Base-by-base conservation (phyloP, 2,113 vertebrate genomes). In the Ceratotherium simum region DNA sequence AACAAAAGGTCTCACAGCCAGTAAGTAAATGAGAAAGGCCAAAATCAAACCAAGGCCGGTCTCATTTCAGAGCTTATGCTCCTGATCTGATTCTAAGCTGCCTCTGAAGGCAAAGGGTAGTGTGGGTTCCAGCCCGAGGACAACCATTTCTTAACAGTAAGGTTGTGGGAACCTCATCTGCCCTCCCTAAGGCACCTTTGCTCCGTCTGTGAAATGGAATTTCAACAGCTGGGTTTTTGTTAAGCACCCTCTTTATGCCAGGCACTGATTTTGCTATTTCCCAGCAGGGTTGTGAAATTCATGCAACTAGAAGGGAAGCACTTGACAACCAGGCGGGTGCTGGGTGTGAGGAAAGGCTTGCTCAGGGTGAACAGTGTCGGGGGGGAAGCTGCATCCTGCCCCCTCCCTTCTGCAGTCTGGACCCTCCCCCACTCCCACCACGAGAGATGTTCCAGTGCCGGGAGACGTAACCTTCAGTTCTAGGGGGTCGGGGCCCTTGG, bases 351-450 rank as follows among this genome's bases (percentile, higher is more conserved):
- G 69, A 48, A 6, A 20, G 56, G 29, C 76, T 46, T 16, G 39
- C 56, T 64, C 13, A 3, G 48, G 48, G 1, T 56, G 48, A 18
- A 60, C 25, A 39, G 42, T 20, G 60, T 42, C 0, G 31, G 29
- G 21, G 42, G 27, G 62, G 54, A 46, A 25, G 23, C 67, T 13
- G 33, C 5, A 8, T 29, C 33, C 23, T 25, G 6, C 1, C 21
- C n/a, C 11, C 8, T 42, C 48, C 29, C 17, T 29, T 56, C 42
- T 62, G 42, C 31, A 23, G 0, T 20, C 46, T 29, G 51, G 46
- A n/a, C 27, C 14, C n/a, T 1, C 4, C 31, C 42, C n/a, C n/a
- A 3, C 33, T 42, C 75, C 78, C 2, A 21, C 0, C 23, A 4
- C 0, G 5, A 73, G 56, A 18, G 11, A 4, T 6, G 20, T 48